These are phyloP conservation scores for Ctenomys sociabilis DNA, from an alignment of 2,113 vertebrate genomes.

Conservation along the genomic window DNA sequence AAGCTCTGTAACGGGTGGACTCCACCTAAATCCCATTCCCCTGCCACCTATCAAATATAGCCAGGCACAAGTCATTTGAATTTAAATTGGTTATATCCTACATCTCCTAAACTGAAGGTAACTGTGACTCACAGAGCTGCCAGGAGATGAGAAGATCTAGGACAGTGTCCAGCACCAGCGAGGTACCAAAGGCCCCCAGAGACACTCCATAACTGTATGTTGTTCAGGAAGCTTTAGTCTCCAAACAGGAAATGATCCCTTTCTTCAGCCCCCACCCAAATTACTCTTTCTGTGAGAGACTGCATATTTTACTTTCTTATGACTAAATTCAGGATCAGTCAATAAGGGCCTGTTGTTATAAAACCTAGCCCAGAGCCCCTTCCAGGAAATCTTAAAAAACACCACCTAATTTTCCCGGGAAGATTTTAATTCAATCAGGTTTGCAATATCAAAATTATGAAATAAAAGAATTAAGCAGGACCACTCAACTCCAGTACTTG, in stretches of 20 bases:
- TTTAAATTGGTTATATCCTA: background rate
- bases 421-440: background rate
- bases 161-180: background rate
- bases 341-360: background rate
- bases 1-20: background rate
- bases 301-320: background rate
- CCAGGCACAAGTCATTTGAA: background rate
- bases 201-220: background rate
- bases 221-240: background rate
- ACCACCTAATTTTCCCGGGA: background rate
- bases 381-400: background rate
- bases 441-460: conserved; percentile 15
- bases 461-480: background rate
- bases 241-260: background rate
- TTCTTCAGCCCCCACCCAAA: background rate
- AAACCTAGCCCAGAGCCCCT: background rate
- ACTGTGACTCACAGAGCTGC: background rate
- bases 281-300: background rate
- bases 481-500: background rate
- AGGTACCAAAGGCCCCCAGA: no score
- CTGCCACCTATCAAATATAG: background rate
- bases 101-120: background rate
- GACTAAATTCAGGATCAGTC: background rate
- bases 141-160: background rate
- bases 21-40: background rate